Evolutionary conservation across 2,888 invertebrate genomes (phyloP), one percentile per base, ranked within the genome.

Genomic region (Monoplex corrugatus): DNA sequence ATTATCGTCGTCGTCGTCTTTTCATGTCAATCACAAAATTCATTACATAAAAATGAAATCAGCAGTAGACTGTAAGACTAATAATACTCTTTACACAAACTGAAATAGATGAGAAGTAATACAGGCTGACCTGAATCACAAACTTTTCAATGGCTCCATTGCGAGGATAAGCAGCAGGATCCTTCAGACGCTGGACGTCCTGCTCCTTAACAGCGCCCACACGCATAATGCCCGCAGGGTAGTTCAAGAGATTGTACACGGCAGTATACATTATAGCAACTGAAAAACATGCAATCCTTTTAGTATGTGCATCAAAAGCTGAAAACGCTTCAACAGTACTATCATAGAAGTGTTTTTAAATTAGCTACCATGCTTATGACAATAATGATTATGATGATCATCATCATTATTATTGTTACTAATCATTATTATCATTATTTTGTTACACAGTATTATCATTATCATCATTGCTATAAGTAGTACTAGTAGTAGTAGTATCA

Each of bases 161-260:
- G 44, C 88, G 91, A 10, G 93, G 93, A 84, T 93, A 94, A 32
- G 80, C 57, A 0, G 87, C 92, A 90, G 90, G 89, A 90, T 92
- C 93, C n/a, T 91, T 90, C 92, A 95, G 89, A 10, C 91, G 90
- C 44, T 89, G 89, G 16, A 92, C 87, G 90, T 95, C 95, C 80
- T 92, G 91, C 43, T 83, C 90, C 1, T 92, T 94, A 5, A 95
- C 95, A 78, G 89, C 93, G 89, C 94, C 94, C 44, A 95, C 93
- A 10, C 94, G 94, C 23, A 95, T 40, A 13, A 90, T 89, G 2
- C 95, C 95, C 85, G 94, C 94, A 23, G 95, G 94, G 78, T 94
- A 95, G 90, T 95, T 93, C 57, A 95, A 89, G 80, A 95, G 57
- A 86, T 95, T 95, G 89, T 93, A 95, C 84, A 94, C 84, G 16